Evolutionary conservation across 2,888 invertebrate species (phyloP).

Genomic region (Meghimatium bilineatum): DNA sequence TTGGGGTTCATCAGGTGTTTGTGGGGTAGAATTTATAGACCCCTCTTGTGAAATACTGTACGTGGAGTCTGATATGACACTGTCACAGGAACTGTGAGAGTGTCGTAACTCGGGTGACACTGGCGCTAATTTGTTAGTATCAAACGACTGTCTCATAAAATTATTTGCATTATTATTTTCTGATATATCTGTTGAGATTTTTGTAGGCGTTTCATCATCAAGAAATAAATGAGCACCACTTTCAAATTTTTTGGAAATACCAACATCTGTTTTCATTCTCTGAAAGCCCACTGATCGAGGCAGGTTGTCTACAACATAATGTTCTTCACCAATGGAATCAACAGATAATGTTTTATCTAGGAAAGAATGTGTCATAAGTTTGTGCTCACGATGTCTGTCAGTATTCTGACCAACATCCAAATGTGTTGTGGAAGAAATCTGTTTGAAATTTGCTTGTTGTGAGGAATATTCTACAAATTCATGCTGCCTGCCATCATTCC

Average conservation of each 20-base stretch:
- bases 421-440: slow-evolving; percentile 35
- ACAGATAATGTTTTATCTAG: slow-evolving; percentile 33
- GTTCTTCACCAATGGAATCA: slow-evolving; percentile 33
- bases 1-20: slow-evolving; percentile 49
- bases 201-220: slow-evolving; percentile 56
- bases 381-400: slow-evolving; percentile 1
- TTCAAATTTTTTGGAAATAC: slow-evolving; percentile 65
- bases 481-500: slow-evolving; percentile 52
- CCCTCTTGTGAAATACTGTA: slow-evolving; percentile 50
- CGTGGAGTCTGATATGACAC: slow-evolving; percentile 65
- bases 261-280: slow-evolving; percentile 45
- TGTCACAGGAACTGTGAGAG: slow-evolving; percentile 64
- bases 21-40: slow-evolving; percentile 48
- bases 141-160: slow-evolving; percentile 55
- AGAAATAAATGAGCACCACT: slow-evolving; percentile 70
- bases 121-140: slow-evolving; percentile 63
- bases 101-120: slow-evolving; percentile 65
- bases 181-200: slow-evolving; percentile 26
- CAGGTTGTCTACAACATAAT: background rate
- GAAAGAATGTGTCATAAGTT: slow-evolving; percentile 36
- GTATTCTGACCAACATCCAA: background rate
- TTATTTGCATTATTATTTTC: slow-evolving; percentile 22
- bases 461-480: background rate
- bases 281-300: slow-evolving; percentile 10
- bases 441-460: slow-evolving; percentile 29